These are phyloP conservation scores for Ariolimax columbianus DNA, from an alignment of 2,888 invertebrate species.

Conservation along the genomic window DNA sequence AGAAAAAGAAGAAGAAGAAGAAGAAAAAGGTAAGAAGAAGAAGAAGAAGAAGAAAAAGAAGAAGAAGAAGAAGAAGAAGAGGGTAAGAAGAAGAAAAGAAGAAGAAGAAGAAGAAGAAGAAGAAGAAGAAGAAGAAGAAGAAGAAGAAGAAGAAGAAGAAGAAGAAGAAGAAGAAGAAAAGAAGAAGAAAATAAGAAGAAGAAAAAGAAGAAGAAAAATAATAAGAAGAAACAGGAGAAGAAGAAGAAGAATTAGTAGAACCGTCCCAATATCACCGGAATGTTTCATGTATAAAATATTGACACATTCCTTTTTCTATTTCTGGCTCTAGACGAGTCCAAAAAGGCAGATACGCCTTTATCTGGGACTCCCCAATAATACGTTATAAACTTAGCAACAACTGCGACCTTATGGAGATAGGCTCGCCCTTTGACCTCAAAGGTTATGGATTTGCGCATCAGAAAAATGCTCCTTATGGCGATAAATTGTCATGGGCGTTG, in stretches of 20 bases:
- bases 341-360: conserved; percentile 73
- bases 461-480: conserved; percentile 67
- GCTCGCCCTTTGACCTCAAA: conserved; percentile 73
- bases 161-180: not conserved
- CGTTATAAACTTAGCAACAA: conserved; percentile 68
- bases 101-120: not conserved
- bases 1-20: not conserved
- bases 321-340: conserved; percentile 56
- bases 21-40: not conserved
- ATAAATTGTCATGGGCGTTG: conserved; percentile 68
- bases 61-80: not conserved
- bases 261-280: too few species aligned
- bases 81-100: not conserved
- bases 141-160: not conserved
- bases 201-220: not conserved
- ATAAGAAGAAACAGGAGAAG: not conserved
- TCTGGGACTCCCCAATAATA: conserved; percentile 76
- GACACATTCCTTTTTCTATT: not conserved
- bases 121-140: not conserved
- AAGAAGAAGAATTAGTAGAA: too few species aligned
- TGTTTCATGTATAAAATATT: too few species aligned
- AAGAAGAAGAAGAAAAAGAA: not conserved
- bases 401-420: conserved; percentile 73
- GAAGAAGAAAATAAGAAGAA: not conserved
- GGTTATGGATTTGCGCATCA: conserved; percentile 72